Evolutionary conservation across 2,797 vertebrate species (phyloP), one percentile per base, ranked within the genome.

Genomic region (Phyllotis vaccarum): DNA sequence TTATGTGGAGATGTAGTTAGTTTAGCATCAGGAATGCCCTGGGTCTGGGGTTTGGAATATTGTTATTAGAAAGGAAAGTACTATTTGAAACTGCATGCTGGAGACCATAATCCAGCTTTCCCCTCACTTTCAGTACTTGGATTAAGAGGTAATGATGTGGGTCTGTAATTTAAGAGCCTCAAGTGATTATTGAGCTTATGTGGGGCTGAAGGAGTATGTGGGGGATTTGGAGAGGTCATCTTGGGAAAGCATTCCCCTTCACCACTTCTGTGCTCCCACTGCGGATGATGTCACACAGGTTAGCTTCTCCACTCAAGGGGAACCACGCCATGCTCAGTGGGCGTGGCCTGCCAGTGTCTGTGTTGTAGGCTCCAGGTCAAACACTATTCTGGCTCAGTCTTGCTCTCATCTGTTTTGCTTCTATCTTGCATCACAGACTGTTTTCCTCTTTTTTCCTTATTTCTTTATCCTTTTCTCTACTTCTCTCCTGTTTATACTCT

Each of bases 1-100:
- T 80, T 68, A 79, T 90, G 62, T 72, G 83, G 56, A 21, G 37
- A 79, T 81, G 3, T 75, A 12, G 74, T 95, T 89, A 85, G 79
- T 94, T 87, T 54, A 75, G 46, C 70, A 58, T 49, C 43, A 43
- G 46, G 56, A 46, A 54, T 90, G 9, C 5, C 62, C 4, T 34
- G 2, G 64, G 10, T 19, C 14, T 83, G 21, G 21, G n/a, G 43
- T 79, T 93, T 86, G 58, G 56, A 43, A 43, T 70, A n/a, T 27
- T 72, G 21, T 80, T 21, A 24, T 62, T 62, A 52, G 22, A 89
- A 82, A 64, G 43, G 68, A 34, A 80, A 93, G 62, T 40, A 11
- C 58, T 34, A 11, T 29, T 87, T 78, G 43, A 70, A 16, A 58
- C 49, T 89, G 31, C 10, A 34, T 12, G 0, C 29, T 0, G 81